phyloP scores from a whole-genome alignment of 2,113 vertebrate genomes.

The Lamprologus tigripictilis region DNA sequence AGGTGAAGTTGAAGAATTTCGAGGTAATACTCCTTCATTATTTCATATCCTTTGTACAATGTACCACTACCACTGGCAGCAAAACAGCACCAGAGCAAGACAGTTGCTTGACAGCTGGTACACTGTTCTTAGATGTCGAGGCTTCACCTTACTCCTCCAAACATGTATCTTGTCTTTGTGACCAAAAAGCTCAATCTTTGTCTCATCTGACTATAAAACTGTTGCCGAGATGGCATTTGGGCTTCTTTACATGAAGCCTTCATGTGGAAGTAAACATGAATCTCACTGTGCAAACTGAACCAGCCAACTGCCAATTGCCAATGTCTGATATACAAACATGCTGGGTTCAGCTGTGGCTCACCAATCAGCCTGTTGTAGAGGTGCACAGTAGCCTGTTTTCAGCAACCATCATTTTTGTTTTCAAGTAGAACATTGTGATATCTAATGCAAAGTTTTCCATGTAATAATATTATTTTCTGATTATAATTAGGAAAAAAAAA shows the following conservation, averaged over 20 bases:
- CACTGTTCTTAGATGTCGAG: not conserved
- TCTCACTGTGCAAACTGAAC: not conserved
- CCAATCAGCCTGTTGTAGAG: not conserved
- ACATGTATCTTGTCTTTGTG: accelerated
- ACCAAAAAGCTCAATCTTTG: not conserved
- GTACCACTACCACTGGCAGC: not conserved
- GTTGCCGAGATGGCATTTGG: not conserved
- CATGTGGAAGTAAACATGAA: not conserved
- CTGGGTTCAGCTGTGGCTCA: not conserved
- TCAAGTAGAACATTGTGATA: not conserved
- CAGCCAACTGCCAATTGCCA: not conserved
- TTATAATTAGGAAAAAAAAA: not conserved
- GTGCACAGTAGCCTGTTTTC: not conserved
- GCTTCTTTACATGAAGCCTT: not conserved
- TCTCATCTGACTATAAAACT: not conserved
- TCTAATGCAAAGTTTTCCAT: not conserved
- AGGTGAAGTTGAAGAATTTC: not conserved
- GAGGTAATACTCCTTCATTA: not conserved
- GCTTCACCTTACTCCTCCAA: not conserved
- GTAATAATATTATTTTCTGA: not conserved
- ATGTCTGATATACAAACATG: accelerated
- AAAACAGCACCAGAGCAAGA: not conserved
- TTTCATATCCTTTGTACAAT: not conserved
- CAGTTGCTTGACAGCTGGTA: not conserved
- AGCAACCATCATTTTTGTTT: not conserved